Base-by-base conservation (phyloP, 2,113 vertebrate genomes). In the Lichenostomus cassidix region DNA sequence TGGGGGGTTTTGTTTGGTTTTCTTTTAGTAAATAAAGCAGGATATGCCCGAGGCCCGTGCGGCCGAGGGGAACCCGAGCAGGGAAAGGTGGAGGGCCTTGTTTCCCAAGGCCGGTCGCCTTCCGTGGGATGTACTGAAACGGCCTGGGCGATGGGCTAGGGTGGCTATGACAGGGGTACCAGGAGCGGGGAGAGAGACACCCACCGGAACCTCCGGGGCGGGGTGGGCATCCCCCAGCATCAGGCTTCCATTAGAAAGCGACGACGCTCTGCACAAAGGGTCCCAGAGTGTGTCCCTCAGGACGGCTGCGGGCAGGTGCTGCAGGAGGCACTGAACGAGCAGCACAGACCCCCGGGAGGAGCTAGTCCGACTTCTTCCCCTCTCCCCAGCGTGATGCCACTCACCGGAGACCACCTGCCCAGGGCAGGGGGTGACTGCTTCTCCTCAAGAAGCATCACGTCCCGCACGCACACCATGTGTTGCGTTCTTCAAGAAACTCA, bases 381-480 rank as follows among this genome's bases (percentile, higher is more conserved):
- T 44, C 33, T 56, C 25, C 21, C n/a, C 46, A 23, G 50, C 29
- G 35, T 35, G 74, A 58, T 84, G 33, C 52, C 83, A 84, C 53
- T 22, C 25, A 39, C 31, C 5, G 6, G 58, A 76, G 44, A 59
- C 73, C 46, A 44, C 67, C 69, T 75, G 73, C 50, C 37, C 20
- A 15, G 50, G 31, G 20, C 17, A 27, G 19, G 5, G 37, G 6
- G 15, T 6, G 7, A 56, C 24, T 0, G 0, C 4, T 3, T 37
- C 18, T 31, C 44, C 49, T 55, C 4, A 1, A 46, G 55, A 64
- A 75, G 23, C 70, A 70, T 15, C 41, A 39, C 24, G 20, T 55
- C 27, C 49, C 0, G 0, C 11, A 39, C 4, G 3, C 7, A 28
- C 42, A n/a, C 29, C 4, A 2, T 55, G 22, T 20, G 7, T 12